Base-by-base conservation (phyloP, 2,888 invertebrate species). In the Chrysotoxum bicinctum region DNA sequence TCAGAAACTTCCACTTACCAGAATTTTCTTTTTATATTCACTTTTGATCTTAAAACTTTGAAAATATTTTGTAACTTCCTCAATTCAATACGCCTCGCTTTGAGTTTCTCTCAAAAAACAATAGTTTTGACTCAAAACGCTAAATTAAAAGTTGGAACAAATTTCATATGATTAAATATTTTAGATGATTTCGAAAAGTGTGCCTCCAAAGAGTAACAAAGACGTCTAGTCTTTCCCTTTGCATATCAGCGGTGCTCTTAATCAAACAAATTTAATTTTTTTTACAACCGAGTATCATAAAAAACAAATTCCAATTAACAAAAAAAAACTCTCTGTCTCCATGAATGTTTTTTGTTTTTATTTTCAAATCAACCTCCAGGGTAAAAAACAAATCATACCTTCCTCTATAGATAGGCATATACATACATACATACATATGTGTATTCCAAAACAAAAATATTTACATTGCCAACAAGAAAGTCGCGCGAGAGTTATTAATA, bases 401-500 rank as follows among this genome's bases (percentile, higher is more conserved):
- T n/a, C n/a, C n/a, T 40, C n/a, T 40, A n/a, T 37, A 12, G 10
- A 0, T 2, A 14, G 14, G 14, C 2, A 26, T n/a, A n/a, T n/a
- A n/a, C n/a, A 52, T 2, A 16, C 12, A 19, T 19, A 2, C 19
- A n/a, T 21, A n/a, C 16, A 30, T 54, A 19, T 35, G 14, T 14
- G 40, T 54, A 26, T 54, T 77, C 64, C 66, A 82, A 78, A 68
- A 58, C 66, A 54, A 69, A 84, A 75, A 84, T 70, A 84, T 81
- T 68, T 76, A 70, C 50, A 68, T 58, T 58, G 80, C 75, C 76
- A 69, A 76, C 76, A 64, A 64, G 60, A 85, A 75, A 84, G 80
- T 84, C 58, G 80, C 80, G 80, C 70, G 80, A 62, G 76, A 72
- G 43, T 43, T 85, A 85, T 85, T 69, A 76, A 81, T 80, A 85